Conservation (phyloP, 2,888 invertebrate genomes). For the Polylopha cassiicola region DNA sequence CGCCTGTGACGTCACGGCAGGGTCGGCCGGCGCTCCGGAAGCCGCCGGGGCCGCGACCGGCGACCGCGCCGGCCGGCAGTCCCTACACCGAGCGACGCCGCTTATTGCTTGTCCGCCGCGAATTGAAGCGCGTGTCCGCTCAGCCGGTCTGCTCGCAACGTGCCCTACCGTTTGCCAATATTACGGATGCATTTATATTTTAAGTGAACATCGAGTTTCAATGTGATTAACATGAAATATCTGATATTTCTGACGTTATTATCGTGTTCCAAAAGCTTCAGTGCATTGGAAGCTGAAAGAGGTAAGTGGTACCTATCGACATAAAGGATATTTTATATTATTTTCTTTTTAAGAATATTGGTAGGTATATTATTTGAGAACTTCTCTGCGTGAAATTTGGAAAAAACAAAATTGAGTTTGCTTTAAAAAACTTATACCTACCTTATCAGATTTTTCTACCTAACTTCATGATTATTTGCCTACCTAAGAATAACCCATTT, state of each 20-base stretch:
- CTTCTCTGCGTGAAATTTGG: no score
- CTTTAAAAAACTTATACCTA: no score
- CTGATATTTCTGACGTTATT: constrained; percentile 4
- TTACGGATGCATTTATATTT: constrained; percentile 1
- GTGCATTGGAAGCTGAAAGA: constrained; percentile 49
- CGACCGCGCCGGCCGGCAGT: constrained; percentile 48
- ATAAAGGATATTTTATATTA: no score
- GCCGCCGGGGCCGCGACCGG: constrained; percentile 37
- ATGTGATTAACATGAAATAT: constrained; percentile 16
- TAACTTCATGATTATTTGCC: no score
- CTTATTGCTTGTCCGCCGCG: constrained; percentile 64
- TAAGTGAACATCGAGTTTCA: constrained; percentile 8
- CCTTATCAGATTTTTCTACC: no score
- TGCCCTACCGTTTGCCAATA: no score
- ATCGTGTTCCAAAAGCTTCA: constrained; percentile 23
- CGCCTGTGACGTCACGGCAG: constrained; percentile 46
- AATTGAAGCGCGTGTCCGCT: constrained; percentile 73
- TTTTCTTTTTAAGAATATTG: no score
- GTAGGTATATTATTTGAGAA: no score
- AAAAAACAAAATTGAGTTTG: no score
- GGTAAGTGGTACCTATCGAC: no score
- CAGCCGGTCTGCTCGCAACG: no score
- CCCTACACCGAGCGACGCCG: constrained; percentile 54
- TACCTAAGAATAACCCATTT: no score
- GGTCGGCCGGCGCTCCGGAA: constrained; percentile 59